Conservation (phyloP, 2,113 vertebrate genomes). For the Pseudopipra pipra region DNA sequence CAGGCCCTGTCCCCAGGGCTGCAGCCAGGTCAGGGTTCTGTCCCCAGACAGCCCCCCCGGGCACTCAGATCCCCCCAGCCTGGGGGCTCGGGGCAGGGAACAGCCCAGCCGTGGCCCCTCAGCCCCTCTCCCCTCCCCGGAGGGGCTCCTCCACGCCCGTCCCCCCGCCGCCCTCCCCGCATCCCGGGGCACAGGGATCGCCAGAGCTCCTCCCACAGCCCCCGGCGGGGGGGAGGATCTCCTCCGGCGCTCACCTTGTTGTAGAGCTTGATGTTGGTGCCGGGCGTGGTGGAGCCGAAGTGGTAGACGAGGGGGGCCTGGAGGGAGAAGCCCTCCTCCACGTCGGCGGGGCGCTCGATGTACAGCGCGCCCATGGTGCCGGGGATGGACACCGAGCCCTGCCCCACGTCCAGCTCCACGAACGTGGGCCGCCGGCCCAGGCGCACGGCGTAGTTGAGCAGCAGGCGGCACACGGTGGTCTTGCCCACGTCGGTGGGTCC, state of each 20-base stretch:
- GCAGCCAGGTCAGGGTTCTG: not conserved
- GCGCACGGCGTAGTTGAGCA: constrained; percentile 94
- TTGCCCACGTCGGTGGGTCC: constrained; percentile 96
- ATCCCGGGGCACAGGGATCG: not conserved
- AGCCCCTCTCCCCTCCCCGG: not conserved
- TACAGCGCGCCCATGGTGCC: constrained; percentile 94
- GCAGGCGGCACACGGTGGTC: constrained; percentile 80
- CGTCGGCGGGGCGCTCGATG: constrained; percentile 93
- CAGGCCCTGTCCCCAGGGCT: not conserved
- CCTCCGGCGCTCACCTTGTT: constrained; percentile 83
- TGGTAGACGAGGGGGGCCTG: constrained; percentile 98
- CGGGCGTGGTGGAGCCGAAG: constrained; percentile 95
- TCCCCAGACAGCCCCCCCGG: too few species aligned
- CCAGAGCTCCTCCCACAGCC: too few species aligned
- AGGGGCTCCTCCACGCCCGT: not conserved
- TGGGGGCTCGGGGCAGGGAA: not conserved
- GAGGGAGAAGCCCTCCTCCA: constrained; percentile 96
- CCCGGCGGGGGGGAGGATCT: too few species aligned
- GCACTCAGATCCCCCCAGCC: not conserved
- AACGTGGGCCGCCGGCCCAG: constrained; percentile 94
- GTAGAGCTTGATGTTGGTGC: constrained; percentile 98
- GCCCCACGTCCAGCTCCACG: constrained; percentile 95
- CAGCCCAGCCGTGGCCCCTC: not conserved
- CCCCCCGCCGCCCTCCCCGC: not conserved
- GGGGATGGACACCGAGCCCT: constrained; percentile 93